phyloP scores from a whole-genome alignment of 2,797 vertebrate species.

The Micromesistius poutassou region DNA sequence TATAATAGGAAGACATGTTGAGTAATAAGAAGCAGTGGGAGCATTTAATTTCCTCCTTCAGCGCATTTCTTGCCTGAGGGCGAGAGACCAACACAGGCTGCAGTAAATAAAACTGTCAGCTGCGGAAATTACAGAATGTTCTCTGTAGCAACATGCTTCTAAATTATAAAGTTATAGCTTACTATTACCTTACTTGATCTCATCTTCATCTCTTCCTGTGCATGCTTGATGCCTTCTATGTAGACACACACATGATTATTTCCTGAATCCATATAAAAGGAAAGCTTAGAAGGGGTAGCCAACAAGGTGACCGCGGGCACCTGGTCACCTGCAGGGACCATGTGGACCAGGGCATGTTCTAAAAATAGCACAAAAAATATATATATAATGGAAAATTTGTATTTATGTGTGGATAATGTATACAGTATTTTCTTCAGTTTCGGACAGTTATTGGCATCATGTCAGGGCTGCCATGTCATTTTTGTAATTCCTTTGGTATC shows the following conservation, averaged over 20 bases:
- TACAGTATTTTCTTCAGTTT: background rate
- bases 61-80: conserved; percentile 27
- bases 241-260: background rate
- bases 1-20: background rate
- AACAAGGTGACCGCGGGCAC: no score
- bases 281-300: background rate
- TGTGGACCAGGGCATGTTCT: no score
- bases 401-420: background rate
- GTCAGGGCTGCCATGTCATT: no score
- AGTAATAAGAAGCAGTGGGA: conserved; percentile 17
- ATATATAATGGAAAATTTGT: background rate
- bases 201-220: background rate
- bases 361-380: background rate
- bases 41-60: conserved; percentile 41
- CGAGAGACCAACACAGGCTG: conserved; percentile 21
- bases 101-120: conserved; percentile 21
- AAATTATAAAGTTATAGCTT: background rate
- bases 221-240: background rate
- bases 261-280: background rate
- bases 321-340: no score
- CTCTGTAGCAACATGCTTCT: conserved; percentile 1
- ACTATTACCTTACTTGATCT: background rate
- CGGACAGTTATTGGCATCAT: no score
- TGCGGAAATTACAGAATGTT: conserved; percentile 59
- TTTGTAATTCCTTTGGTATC: no score